phyloP scores from a whole-genome alignment of 2,797 vertebrate species.

The Poliocrania exsul region DNA sequence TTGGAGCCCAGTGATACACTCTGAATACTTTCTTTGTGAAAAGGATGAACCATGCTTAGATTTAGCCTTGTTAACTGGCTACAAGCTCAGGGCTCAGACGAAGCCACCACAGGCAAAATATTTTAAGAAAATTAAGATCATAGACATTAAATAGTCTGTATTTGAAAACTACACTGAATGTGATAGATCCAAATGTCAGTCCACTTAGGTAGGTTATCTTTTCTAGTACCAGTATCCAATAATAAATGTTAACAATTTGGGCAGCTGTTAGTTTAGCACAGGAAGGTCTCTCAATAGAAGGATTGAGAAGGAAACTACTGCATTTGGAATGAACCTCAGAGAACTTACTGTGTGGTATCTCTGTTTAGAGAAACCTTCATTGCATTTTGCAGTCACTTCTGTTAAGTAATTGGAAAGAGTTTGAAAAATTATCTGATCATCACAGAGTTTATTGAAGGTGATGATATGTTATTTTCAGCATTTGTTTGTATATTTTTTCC shows the following conservation, averaged over 20 bases:
- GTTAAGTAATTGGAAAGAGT: neutral
- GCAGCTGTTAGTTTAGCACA: neutral
- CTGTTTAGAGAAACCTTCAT: neutral
- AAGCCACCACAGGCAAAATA: neutral
- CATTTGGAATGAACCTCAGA: neutral
- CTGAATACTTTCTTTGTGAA: neutral
- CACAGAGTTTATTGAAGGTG: neutral
- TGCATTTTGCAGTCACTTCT: neutral
- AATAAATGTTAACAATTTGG: neutral
- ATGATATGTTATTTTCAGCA: neutral
- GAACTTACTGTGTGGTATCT: fast-evolving
- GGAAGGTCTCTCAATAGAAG: neutral
- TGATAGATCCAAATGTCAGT: neutral
- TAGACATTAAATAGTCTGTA: neutral
- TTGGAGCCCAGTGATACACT: neutral
- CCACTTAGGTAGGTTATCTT: neutral
- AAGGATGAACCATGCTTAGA: neutral
- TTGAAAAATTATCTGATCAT: neutral
- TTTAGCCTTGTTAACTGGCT: neutral
- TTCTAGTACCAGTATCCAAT: neutral
- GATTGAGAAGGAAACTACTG: neutral
- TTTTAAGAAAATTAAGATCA: neutral
- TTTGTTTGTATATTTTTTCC: fast-evolving
- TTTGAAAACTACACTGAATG: neutral
- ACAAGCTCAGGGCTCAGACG: neutral